phyloP scores from a whole-genome alignment of 2,113 vertebrate genomes.

The Rousettus leschenaultii region DNA sequence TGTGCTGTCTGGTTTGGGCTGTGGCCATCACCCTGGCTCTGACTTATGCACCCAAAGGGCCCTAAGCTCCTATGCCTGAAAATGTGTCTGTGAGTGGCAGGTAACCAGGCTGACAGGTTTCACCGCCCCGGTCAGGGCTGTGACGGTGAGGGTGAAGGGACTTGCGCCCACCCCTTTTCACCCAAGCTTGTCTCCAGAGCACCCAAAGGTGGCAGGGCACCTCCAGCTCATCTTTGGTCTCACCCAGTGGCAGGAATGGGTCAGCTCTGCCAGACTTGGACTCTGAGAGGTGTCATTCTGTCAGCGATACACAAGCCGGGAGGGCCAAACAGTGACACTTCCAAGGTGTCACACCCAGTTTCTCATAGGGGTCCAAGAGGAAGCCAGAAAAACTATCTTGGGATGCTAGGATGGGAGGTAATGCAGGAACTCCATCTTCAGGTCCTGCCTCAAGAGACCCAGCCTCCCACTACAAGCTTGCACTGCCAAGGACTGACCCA shows the following conservation, averaged over 20 bases:
- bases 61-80: neutral
- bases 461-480: neutral
- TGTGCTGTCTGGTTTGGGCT: neutral
- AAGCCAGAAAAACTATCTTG: neutral
- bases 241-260: neutral
- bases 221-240: neutral
- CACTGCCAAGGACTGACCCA: neutral
- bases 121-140: neutral
- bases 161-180: neutral
- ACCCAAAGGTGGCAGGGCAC: neutral
- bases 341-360: neutral
- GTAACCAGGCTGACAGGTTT: neutral
- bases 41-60: neutral
- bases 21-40: neutral
- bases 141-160: neutral
- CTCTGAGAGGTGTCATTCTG: neutral
- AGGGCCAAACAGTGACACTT: neutral
- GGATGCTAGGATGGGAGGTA: neutral
- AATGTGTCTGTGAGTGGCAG: neutral
- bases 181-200: neutral
- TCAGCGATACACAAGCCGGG: neutral
- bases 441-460: neutral
- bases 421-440: neutral
- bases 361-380: neutral
- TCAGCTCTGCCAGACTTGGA: neutral